Conservation (phyloP, 2,113 vertebrate species). For the Mola mola region DNA sequence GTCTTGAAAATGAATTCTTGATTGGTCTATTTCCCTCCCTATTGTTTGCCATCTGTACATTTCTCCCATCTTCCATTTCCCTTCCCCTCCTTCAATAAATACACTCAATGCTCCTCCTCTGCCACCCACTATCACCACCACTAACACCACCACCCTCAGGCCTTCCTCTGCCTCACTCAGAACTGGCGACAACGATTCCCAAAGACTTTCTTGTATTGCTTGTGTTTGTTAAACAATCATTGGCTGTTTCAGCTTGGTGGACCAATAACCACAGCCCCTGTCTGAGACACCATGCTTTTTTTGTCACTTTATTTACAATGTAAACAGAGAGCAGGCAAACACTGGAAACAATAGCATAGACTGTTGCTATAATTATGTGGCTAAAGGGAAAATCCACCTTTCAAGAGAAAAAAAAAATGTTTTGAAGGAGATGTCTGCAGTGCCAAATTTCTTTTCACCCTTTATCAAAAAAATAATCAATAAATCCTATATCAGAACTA, state of each 20-base stretch:
- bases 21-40: constrained; percentile 37
- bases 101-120: constrained; percentile 17
- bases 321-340: neutral
- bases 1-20: constrained; percentile 32
- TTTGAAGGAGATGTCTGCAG: no score
- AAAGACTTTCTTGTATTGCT: constrained; percentile 51
- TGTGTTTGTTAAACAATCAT: constrained; percentile 61
- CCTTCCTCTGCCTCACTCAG: constrained; percentile 32
- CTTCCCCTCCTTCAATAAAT: constrained; percentile 37
- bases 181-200: constrained; percentile 43
- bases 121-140: neutral
- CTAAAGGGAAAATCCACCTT: neutral
- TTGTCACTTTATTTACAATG: constrained; percentile 25
- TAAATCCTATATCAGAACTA: neutral
- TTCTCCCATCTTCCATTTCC: constrained; percentile 1
- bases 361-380: neutral
- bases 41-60: constrained; percentile 25
- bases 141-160: no score
- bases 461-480: no score
- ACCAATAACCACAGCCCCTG: constrained; percentile 41
- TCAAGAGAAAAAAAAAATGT: no score
- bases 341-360: no score
- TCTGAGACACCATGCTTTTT: neutral
- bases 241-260: constrained; percentile 17
- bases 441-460: no score